Evolutionary conservation across 2,888 invertebrate species (phyloP).

Genomic region (Eupithecia exiguata): DNA sequence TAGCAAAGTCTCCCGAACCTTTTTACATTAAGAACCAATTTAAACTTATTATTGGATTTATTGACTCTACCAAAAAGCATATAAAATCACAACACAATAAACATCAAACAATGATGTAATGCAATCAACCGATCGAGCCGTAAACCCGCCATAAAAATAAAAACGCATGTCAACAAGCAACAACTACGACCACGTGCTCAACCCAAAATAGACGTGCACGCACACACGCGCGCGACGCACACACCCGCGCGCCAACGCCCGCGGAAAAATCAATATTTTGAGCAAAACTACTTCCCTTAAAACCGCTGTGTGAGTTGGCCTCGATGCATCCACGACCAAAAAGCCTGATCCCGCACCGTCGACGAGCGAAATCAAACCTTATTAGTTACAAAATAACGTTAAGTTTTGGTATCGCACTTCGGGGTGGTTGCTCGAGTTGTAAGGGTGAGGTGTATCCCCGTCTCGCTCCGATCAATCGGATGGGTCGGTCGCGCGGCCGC

Average conservation of each 20-base stretch:
- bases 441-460: conserved; percentile 72
- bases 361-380: conserved; percentile 68
- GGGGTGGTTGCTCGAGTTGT: conserved; percentile 72
- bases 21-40: not conserved
- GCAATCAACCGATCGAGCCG: conserved; percentile 70
- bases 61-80: not conserved
- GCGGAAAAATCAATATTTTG: conserved; percentile 84
- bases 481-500: conserved; percentile 75
- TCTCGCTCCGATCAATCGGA: conserved; percentile 82
- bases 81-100: conserved; percentile 47
- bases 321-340: conserved; percentile 40
- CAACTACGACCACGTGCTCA: conserved; percentile 79
- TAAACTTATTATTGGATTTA: not conserved
- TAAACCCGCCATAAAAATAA: conserved; percentile 76
- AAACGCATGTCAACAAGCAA: conserved; percentile 82
- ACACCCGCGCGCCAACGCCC: conserved; percentile 63
- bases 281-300: conserved; percentile 83
- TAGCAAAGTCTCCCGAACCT: not conserved
- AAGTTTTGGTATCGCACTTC: conserved; percentile 61
- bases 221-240: conserved; percentile 54
- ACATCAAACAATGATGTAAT: conserved; percentile 65
- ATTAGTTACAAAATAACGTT: conserved; percentile 66
- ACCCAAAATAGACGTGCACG: conserved; percentile 76
- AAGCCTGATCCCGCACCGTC: conserved; percentile 50
- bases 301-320: conserved; percentile 70